Evolutionary conservation across 2,888 invertebrate genomes (phyloP), one percentile per base, ranked within the genome.

Genomic region (Lithophane ornitopus): DNA sequence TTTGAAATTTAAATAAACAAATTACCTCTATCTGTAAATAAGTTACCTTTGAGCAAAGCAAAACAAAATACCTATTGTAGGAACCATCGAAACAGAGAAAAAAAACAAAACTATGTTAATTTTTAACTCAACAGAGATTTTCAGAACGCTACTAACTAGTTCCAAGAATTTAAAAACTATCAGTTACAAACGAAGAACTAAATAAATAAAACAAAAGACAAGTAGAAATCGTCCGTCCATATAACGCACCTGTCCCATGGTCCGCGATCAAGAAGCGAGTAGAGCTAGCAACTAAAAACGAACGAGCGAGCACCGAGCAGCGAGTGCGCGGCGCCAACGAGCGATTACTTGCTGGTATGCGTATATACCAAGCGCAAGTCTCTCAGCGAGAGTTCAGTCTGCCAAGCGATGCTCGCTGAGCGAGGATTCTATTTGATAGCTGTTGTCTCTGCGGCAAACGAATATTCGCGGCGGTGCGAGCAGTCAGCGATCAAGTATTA

Each of bases 171-270:
- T 3, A 26, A 65, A 44, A 44, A 26, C n/a, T 65, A 65, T 19
- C 26, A 7, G 44, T 65, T 26, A 44, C 44, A 26, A 44, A 44
- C 26, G 16, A 26, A 44, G n/a, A 63, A 19, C 11, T 19, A 63
- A 63, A 63, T 26, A 19, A 65, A 65, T 12, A 65, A 26, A 44
- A 44, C 26, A 65, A 65, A 19, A 12, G 26, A 19, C 7, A 26
- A 26, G 19, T 52, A 16, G 19, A 16, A 62, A 46, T 19, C 56
- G 41, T 62, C 71, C 74, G 76, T 78, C 62, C 63, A 44, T 78
- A 76, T 71, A 63, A 44, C 19, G 26, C 19, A 11, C 11, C 7
- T 44, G 26, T 44, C 19, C 34, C 34, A 34, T 6, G 34, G 34
- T 4, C 6, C 0, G 63, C 63, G 63, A 19, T 46, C 16, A 6